Evolutionary conservation across 2,888 invertebrate genomes (phyloP), one percentile per base, ranked within the genome.

Genomic region (Oscheius myriophilus): DNA sequence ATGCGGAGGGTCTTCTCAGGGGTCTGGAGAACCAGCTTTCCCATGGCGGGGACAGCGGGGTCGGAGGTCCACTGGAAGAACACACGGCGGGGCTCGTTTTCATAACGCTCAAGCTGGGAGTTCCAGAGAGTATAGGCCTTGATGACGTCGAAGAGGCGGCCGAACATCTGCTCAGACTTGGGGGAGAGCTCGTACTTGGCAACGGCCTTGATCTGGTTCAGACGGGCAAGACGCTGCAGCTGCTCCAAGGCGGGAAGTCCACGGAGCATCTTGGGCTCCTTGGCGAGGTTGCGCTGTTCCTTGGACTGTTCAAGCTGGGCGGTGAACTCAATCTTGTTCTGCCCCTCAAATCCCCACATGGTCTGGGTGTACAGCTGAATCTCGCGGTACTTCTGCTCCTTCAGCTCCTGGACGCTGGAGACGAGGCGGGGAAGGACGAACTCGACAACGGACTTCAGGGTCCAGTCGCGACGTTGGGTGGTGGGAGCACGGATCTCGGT

Each of bases 1-100:
- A 78, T 53, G 58, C 72, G 75, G 41, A 79, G 67, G 33, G 66
- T 67, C 67, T 82, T 69, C 51, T 69, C 59, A 51, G 82, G 81
- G 33, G 82, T 80, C 64, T 76, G 72, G 69, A 84, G 14, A 75
- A 82, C 84, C 70, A 72, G 71, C 70, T 71, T 80, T 54, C 72
- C 76, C 54, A 74, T 76, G 62, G 70, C 76, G 82, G 41, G 42
- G 16, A 52, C 80, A 54, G 73, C 42, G 69, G 85, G 82, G 67
- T 85, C 86, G 62, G 86, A 76, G 65, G 78, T 69, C 45, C 80
- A 41, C 52, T 73, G 77, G 55, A 75, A 33, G 33, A 66, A 55
- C 54, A 75, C 77, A 67, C 71, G 71, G 58, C 73, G 63, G 14
- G 71, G 59, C 51, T 73, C 71, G 66, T 67, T 72, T 49, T 70